Base-by-base conservation (phyloP, 30 jellyfish, hydroid and myxozoan genomes). In the Pseudorhiza aurosa region DNA sequence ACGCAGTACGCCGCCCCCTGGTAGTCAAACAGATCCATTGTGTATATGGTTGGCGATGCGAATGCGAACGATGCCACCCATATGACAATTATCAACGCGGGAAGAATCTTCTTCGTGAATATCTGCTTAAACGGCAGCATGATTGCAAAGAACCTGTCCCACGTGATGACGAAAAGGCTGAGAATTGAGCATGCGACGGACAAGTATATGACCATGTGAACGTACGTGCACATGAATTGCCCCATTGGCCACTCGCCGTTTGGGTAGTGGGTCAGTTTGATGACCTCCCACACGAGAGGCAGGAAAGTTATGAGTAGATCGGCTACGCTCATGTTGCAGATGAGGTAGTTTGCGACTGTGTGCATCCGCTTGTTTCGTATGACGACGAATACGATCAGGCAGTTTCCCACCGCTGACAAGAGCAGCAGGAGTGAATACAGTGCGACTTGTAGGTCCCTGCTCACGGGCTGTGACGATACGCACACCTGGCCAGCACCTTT, bases 171-270 rank as follows among this genome's bases (percentile, higher is more conserved):
- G 9, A 68, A 17, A 17, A 90, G 83, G 30, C 89, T 75, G 49
- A 90, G 74, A 8, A 83, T 72, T 26, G 97, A 57, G 24, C 94
- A 72, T 11, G 97, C 91, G 18, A 90, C 97, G 0, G 97, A 90
- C 15, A 83, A 32, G 58, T 90, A 90, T 12, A 65, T 82, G 35
- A 87, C 33, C 82, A 75, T 74, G 72, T 67, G 57, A 24, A 76
- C 35, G 46, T 72, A 75, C 4, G 87, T 31, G 62, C 97, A 90
- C 94, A 90, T 75, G 37, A 83, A 82, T 5, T 62, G 40, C 0
- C 96, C 97, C 81, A 82, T 37, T 14, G 93, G 89, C 97, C 97
- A 90, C 6, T 29, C 58, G 5, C 96, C 96, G 25, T 65, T 44
- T 4, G 88, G 67, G 35, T 30, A 90, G 17, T 72, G 63, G 27